Base-by-base conservation (phyloP, 2,113 vertebrate species). In the Dasypus novemcinctus region DNA sequence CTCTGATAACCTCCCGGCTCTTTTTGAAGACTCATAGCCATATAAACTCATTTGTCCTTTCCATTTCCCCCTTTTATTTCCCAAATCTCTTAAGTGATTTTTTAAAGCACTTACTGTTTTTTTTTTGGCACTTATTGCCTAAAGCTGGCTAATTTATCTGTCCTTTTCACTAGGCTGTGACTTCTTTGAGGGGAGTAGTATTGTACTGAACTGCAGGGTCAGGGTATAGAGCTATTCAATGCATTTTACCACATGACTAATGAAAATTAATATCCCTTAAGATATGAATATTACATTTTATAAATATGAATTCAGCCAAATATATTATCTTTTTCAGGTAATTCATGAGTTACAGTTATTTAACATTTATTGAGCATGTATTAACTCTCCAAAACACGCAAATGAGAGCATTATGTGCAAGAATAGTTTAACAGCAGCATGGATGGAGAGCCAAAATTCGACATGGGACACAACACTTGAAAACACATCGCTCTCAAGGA, bases 211-310 rank as follows among this genome's bases (percentile, higher is more conserved):
- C 13, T 4, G 2, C 1, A 88, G 64, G 76, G 15, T 20, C 1
- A 80, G 49, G 4, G 57, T n/a, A 38, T 41, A 46, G 31, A 74
- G 11, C 8, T 74, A 64, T 38, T 92, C 17, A 63, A 64, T 90
- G 81, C 9, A 57, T 81, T 93, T 83, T 80, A n/a, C 11, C 76
- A 36, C 29, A 64, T 82, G 59, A 61, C 21, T 89, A 17, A 41
- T 90, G 43, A 82, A 91, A 79, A 80, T 83, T 68, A 75, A 49
- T 78, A 90, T 90, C 52, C 46, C 5, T 87, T 78, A 94, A 76
- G 21, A 54, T 63, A 68, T 38, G n/a, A 83, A 52, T 82, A 59
- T 72, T 66, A 76, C 57, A 23, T 86, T 68, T 66, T 33, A 66
- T 71, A 71, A 71, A 41, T 76, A 81, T 74, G 36, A 93, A 83